These are phyloP conservation scores for Pelobates cultripes DNA, from an alignment of 2,797 vertebrate genomes.

Conservation along the genomic window DNA sequence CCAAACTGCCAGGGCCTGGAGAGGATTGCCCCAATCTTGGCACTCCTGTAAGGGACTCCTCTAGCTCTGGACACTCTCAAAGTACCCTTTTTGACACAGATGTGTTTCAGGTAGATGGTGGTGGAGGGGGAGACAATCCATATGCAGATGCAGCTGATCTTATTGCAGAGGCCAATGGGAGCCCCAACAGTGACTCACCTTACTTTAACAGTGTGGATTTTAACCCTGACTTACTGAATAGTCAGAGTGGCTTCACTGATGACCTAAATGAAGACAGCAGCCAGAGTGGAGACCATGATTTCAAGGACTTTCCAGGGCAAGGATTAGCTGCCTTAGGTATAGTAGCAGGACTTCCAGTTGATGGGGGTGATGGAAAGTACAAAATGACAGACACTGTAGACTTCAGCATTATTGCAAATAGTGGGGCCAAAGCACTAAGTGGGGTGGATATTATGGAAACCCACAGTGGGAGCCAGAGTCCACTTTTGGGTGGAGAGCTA, in stretches of 20 bases:
- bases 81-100: constrained; percentile 94
- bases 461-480: constrained; percentile 89
- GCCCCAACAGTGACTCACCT: constrained; percentile 92
- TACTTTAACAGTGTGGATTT: constrained; percentile 94
- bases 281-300: constrained; percentile 91
- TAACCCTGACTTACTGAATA: constrained; percentile 89
- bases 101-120: constrained; percentile 91
- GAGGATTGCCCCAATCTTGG: constrained; percentile 81
- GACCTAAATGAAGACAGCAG: constrained; percentile 95
- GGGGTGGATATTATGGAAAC: constrained; percentile 86
- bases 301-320: constrained; percentile 85
- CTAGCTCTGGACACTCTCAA: constrained; percentile 92
- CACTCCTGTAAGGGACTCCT: constrained; percentile 94
- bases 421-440: constrained; percentile 75
- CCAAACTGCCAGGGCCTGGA: constrained; percentile 77
- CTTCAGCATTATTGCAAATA: constrained; percentile 87
- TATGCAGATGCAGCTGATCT: constrained; percentile 94
- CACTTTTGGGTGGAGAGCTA: constrained; percentile 82
- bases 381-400: constrained; percentile 88
- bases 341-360: constrained; percentile 79
- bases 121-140: constrained; percentile 90
- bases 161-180: constrained; percentile 89
- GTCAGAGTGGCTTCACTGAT: constrained; percentile 84
- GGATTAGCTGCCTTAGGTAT: constrained; percentile 74
- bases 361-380: constrained; percentile 77